Conservation (phyloP, 2,888 invertebrate genomes). For the Pecten maximus region DNA sequence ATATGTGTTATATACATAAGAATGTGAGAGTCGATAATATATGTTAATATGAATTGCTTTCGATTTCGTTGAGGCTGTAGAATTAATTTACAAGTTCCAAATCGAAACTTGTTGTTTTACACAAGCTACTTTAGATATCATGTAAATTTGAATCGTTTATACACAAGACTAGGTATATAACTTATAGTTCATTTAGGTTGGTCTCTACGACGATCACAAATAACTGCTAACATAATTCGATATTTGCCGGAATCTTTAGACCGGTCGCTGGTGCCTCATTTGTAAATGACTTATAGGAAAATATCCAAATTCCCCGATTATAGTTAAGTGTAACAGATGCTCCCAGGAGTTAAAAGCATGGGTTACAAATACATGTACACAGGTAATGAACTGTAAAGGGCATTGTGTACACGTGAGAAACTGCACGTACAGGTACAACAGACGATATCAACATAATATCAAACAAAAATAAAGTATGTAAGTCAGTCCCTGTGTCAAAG, state of each 20-base stretch:
- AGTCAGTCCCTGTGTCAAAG: too few species aligned
- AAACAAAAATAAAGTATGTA: too few species aligned
- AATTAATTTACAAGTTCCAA: too few species aligned
- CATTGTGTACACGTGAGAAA: constrained; percentile 9
- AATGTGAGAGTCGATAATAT: background rate
- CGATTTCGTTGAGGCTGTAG: background rate
- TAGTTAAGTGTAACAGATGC: background rate
- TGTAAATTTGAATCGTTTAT: too few species aligned
- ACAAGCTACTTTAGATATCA: too few species aligned
- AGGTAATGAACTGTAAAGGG: background rate
- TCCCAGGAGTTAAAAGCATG: background rate
- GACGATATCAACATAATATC: too few species aligned
- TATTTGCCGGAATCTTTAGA: too few species aligned
- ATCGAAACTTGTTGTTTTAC: too few species aligned
- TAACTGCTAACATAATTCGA: too few species aligned
- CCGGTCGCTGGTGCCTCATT: background rate
- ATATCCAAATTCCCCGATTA: background rate
- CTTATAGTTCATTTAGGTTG: too few species aligned
- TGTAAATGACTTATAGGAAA: background rate
- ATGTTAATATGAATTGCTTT: background rate
- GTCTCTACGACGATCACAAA: too few species aligned
- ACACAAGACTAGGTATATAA: too few species aligned
- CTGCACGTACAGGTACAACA: background rate
- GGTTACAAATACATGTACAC: background rate
- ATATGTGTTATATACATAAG: background rate